These are phyloP conservation scores for Xiphophorus birchmanni DNA, from an alignment of 2,797 vertebrate genomes.

Conservation along the genomic window DNA sequence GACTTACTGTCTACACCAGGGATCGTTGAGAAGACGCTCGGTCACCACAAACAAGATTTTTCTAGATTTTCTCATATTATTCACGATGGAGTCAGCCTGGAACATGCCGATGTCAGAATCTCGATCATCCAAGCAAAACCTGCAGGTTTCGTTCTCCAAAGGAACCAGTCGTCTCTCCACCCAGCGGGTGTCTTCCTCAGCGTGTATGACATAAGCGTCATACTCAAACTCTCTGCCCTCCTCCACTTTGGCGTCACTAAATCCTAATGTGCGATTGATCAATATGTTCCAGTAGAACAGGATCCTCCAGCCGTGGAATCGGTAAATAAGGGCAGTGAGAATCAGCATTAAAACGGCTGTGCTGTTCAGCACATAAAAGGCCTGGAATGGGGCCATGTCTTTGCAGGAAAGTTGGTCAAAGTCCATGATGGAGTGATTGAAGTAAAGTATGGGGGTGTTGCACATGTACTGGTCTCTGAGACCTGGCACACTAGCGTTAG, in stretches of 20 bases:
- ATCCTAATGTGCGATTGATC: conserved; percentile 87
- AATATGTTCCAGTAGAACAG: conserved; percentile 90
- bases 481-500: conserved; percentile 77
- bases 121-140: conserved; percentile 89
- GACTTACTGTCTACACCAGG: conserved; percentile 88
- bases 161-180: conserved; percentile 85
- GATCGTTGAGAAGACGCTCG: conserved; percentile 88
- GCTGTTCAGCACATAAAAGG: conserved; percentile 82
- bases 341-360: conserved; percentile 73
- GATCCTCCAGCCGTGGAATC: conserved; percentile 94
- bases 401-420: conserved; percentile 90
- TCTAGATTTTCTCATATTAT: conserved; percentile 87
- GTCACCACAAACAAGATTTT: conserved; percentile 94
- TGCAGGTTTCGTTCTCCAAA: conserved; percentile 81
- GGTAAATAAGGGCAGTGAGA: conserved; percentile 76
- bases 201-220: conserved; percentile 90
- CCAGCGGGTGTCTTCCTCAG: conserved; percentile 85
- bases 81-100: conserved; percentile 84
- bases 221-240: conserved; percentile 80
- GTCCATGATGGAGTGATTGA: conserved; percentile 77
- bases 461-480: conserved; percentile 83
- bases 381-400: conserved; percentile 88
- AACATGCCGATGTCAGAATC: conserved; percentile 86
- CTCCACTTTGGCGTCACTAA: conserved; percentile 81
- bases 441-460: conserved; percentile 90